Evolutionary conservation across 64 coral and sea anemone genomes (phyloP).

Genomic region (Pachyseris speciosa): DNA sequence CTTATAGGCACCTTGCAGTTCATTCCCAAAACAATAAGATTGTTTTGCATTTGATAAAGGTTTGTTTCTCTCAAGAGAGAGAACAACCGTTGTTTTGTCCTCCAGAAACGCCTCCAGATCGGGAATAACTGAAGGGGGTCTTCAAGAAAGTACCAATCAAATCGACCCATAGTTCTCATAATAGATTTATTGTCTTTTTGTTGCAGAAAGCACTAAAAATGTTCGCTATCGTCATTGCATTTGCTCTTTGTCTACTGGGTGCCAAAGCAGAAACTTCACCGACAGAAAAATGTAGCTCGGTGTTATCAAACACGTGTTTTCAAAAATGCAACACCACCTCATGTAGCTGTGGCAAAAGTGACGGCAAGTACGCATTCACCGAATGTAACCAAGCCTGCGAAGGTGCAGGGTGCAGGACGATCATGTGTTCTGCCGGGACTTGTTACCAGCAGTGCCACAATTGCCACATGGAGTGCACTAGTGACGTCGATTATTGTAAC

Average conservation of each 20-base stretch:
- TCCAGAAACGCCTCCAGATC: no score
- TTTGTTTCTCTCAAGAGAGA: no score
- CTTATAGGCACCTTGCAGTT: no score
- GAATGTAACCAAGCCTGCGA: constrained; percentile 68
- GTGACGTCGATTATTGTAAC: constrained; percentile 70
- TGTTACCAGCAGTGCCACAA: constrained; percentile 81
- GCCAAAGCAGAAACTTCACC: background rate
- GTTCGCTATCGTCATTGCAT: background rate
- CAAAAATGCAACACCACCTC: constrained; percentile 75
- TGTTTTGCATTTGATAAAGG: no score
- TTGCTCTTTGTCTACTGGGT: background rate
- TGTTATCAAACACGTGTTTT: constrained; percentile 51
- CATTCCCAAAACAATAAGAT: no score
- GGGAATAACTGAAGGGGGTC: background rate
- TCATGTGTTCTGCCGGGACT: constrained; percentile 70
- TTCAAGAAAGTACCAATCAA: no score
- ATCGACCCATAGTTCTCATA: background rate
- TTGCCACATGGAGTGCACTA: constrained; percentile 80
- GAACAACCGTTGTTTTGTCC: no score
- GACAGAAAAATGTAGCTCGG: constrained; percentile 17
- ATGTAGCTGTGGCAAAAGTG: constrained; percentile 56
- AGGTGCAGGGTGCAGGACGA: constrained; percentile 34
- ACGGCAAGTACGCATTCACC: background rate
- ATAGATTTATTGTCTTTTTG: background rate
- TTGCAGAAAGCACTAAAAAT: background rate